Conservation (phyloP, 2,797 vertebrate species). For the Siniperca undulata region DNA sequence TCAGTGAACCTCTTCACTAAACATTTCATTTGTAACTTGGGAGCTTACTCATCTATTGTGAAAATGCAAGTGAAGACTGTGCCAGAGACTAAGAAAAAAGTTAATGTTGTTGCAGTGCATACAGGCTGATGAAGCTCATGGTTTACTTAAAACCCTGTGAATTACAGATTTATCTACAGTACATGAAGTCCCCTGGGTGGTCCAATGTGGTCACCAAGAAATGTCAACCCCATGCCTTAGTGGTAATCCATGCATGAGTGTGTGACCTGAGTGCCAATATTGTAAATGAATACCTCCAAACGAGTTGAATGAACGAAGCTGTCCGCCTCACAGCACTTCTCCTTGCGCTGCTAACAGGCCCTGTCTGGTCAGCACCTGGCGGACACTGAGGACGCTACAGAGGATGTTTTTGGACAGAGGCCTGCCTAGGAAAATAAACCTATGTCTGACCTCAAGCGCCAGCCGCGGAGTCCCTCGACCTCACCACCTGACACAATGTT, state of each 20-base stretch:
- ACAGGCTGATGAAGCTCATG: conserved; percentile 3
- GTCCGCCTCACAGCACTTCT: conserved; percentile 24
- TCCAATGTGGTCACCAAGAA: conserved; percentile 44
- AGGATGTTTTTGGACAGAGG: conserved; percentile 79
- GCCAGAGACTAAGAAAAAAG: background rate
- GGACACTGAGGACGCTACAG: conserved; percentile 52
- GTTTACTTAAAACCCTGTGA: conserved; percentile 3
- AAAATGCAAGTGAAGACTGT: background rate
- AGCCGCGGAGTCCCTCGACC: conserved; percentile 64
- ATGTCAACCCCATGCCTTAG: conserved; percentile 17
- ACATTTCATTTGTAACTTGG: conserved; percentile 4
- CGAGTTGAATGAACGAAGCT: conserved; percentile 40
- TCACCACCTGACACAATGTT: conserved; percentile 70
- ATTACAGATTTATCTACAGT: conserved; percentile 12
- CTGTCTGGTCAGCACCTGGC: conserved; percentile 79
- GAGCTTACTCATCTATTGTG: background rate
- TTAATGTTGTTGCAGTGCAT: background rate
- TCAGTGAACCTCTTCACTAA: conserved; percentile 8
- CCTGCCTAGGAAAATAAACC: conserved; percentile 83
- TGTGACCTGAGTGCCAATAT: conserved; percentile 43
- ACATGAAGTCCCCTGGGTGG: conserved; percentile 54
- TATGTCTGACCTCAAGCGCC: conserved; percentile 79
- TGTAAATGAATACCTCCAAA: conserved; percentile 42
- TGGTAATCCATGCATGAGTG: conserved; percentile 45
- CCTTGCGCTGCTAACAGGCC: conserved; percentile 26